Conservation (phyloP, 1,140 invertebrate species). For the Octopus sinensis region DNA sequence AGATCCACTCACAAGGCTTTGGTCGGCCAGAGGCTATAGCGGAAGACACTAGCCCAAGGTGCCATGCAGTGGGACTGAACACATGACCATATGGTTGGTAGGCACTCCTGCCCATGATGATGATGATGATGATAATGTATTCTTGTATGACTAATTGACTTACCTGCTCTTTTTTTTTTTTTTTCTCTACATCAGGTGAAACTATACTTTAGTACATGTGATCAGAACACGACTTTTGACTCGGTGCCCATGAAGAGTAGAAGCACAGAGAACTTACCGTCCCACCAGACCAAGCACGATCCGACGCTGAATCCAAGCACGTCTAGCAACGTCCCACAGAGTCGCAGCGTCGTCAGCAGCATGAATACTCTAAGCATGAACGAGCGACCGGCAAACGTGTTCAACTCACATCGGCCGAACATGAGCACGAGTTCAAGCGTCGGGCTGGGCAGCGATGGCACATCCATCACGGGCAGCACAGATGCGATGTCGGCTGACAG, state of each 20-base stretch:
- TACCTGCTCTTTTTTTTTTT: background rate
- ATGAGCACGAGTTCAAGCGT: background rate
- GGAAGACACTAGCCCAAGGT: too few relatives aligned
- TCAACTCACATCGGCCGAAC: background rate
- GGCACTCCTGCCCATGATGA: background rate
- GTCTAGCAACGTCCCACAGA: background rate
- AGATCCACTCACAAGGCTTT: too few relatives aligned
- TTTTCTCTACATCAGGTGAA: conserved; percentile 17
- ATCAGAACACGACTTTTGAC: background rate
- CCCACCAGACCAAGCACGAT: conserved; percentile 8
- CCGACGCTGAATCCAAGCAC: background rate
- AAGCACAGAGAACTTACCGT: conserved; percentile 12
- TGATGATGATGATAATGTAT: background rate
- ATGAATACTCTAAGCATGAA: background rate
- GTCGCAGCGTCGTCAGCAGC: background rate
- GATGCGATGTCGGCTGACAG: conserved; percentile 20
- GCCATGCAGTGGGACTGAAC: background rate
- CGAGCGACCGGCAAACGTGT: background rate
- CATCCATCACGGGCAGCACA: conserved; percentile 15
- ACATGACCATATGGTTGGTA: background rate
- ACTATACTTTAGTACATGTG: conserved; percentile 18
- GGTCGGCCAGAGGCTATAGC: too few relatives aligned
- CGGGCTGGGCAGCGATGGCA: conserved; percentile 18
- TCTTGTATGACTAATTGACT: background rate
- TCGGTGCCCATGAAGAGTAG: background rate